phyloP scores from a whole-genome alignment of 1,140 invertebrate species.

The Lerema accius region DNA sequence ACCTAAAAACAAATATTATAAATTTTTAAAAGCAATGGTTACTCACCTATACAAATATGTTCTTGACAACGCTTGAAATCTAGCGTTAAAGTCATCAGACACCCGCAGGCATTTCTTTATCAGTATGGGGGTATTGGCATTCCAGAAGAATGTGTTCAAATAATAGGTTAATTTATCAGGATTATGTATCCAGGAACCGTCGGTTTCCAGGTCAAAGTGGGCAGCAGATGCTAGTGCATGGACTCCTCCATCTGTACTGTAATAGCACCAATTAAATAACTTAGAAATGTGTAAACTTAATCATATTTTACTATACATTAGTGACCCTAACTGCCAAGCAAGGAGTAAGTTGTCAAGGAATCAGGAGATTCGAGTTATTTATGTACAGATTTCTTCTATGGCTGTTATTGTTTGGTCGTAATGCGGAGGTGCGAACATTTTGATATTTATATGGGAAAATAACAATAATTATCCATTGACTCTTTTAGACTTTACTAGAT shows the following conservation, averaged over 20 bases:
- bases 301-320: too few relatives aligned
- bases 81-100: conserved; percentile 84
- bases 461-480: too few relatives aligned
- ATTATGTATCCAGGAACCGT: conserved; percentile 76
- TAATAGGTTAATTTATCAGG: conserved; percentile 64
- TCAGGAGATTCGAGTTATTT: too few relatives aligned
- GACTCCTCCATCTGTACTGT: conserved; percentile 89
- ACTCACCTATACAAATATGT: conserved; percentile 87
- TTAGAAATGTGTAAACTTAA: too few relatives aligned
- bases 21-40: not conserved
- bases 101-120: conserved; percentile 83
- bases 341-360: too few relatives aligned
- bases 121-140: conserved; percentile 81
- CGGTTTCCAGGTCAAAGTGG: conserved; percentile 85
- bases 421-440: too few relatives aligned
- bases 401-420: too few relatives aligned
- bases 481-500: too few relatives aligned
- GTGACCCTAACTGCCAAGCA: too few relatives aligned
- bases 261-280: conserved; percentile 35
- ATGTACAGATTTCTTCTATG: too few relatives aligned
- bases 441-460: too few relatives aligned
- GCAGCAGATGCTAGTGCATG: conserved; percentile 86
- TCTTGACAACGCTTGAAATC: conserved; percentile 83
- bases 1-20: not conserved
- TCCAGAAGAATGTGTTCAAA: conserved; percentile 84